phyloP scores from a whole-genome alignment of 2,113 vertebrate species.

The Arizona elegans region DNA sequence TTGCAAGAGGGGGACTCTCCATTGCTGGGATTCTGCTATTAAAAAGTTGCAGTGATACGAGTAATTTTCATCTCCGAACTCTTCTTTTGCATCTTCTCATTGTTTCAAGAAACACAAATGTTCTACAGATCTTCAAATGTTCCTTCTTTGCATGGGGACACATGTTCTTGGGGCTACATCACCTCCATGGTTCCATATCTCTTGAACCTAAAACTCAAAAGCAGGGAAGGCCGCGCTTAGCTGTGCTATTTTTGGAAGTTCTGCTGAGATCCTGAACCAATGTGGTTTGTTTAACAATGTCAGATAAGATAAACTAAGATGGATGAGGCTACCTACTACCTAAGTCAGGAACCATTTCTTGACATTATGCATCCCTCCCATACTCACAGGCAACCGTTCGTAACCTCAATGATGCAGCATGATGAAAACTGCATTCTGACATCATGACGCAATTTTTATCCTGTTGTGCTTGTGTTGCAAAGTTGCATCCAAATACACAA shows the following conservation, averaged over 20 bases:
- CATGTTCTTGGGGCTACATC: background rate
- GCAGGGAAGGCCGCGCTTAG: background rate
- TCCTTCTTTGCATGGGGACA: background rate
- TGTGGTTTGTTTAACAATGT: background rate
- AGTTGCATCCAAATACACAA: background rate
- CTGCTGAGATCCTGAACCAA: background rate
- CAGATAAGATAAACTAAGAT: background rate
- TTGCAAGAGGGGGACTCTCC: constrained; percentile 43
- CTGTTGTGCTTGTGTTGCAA: background rate
- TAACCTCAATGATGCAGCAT: background rate
- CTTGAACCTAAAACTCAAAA: background rate
- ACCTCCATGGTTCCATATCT: background rate
- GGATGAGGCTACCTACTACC: background rate
- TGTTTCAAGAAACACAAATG: background rate
- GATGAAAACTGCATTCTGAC: background rate
- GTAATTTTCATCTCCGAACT: constrained; percentile 12
- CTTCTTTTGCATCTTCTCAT: background rate
- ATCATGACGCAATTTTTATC: background rate
- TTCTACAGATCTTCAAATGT: background rate
- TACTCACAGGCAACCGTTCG: background rate
- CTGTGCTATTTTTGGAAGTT: background rate
- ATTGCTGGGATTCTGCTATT: constrained; percentile 60
- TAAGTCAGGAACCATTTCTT: background rate
- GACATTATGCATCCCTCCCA: background rate
- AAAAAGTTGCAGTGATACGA: constrained; percentile 48